These are phyloP conservation scores for Hybognathus amarus DNA, from an alignment of 2,797 vertebrate genomes.

Conservation along the genomic window DNA sequence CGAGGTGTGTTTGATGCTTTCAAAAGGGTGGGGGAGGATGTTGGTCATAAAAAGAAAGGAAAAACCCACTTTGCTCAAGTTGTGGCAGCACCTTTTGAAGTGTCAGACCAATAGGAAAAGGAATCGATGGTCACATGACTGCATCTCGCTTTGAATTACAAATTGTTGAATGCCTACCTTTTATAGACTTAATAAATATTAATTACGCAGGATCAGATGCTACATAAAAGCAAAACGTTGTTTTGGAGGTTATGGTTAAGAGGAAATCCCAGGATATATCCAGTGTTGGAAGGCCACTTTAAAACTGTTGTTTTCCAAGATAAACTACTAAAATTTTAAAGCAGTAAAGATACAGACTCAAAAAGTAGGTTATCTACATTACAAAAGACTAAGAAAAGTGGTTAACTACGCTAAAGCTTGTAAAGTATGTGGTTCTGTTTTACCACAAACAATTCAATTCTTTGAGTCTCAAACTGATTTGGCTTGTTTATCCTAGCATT, in stretches of 20 bases:
- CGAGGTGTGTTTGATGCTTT: slow-evolving; percentile 80
- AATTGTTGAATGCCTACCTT: background rate
- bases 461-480: slow-evolving; percentile 14
- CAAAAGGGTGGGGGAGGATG: slow-evolving; percentile 56
- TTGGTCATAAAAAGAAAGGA: slow-evolving; percentile 66
- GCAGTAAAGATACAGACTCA: background rate
- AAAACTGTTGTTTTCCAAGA: background rate
- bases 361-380: background rate
- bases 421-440: background rate
- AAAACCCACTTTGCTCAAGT: slow-evolving; percentile 72
- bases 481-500: background rate
- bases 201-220: background rate
- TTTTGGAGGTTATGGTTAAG: background rate
- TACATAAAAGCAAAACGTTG: slow-evolving; percentile 8
- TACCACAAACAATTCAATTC: background rate
- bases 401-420: background rate
- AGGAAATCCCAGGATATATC: background rate
- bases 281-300: background rate
- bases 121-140: slow-evolving; percentile 57
- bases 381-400: background rate
- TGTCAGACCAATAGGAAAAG: slow-evolving; percentile 59
- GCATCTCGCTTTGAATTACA: slow-evolving; percentile 50
- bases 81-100: slow-evolving; percentile 72
- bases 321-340: background rate
- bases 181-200: slow-evolving; percentile 6